Evolutionary conservation across 1,140 invertebrate species (phyloP).

Genomic region (Parapsyche elsis): DNA sequence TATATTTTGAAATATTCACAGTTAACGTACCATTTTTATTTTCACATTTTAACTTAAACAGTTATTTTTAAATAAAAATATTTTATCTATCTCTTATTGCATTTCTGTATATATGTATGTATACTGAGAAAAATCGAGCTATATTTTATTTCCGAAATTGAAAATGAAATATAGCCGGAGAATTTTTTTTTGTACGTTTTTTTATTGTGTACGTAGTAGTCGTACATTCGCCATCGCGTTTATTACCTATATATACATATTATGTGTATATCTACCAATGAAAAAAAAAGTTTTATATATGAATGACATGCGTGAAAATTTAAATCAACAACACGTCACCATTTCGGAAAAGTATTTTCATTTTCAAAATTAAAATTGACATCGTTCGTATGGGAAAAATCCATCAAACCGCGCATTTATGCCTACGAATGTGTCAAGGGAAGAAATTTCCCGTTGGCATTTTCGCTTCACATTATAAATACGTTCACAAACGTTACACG

Average conservation of each 20-base stretch:
- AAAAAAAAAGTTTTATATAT: background rate
- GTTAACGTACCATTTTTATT: no score
- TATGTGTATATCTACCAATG: no score
- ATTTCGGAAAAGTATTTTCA: background rate
- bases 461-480: background rate
- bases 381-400: background rate
- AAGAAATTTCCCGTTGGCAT: background rate
- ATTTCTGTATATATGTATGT: no score
- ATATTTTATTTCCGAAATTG: background rate
- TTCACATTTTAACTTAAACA: no score
- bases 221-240: background rate
- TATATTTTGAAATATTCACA: no score
- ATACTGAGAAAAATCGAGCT: background rate
- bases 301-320: background rate
- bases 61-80: no score
- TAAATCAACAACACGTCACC: background rate
- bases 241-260: background rate
- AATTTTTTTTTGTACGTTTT: background rate
- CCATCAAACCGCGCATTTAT: background rate
- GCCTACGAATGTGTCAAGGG: background rate
- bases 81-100: no score
- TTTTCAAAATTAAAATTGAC: conserved; percentile 2
- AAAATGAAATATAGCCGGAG: background rate
- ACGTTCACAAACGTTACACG: background rate
- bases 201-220: background rate